These are phyloP conservation scores for Dicrostonyx torquatus DNA, from an alignment of 2,797 vertebrate species.

Conservation along the genomic window DNA sequence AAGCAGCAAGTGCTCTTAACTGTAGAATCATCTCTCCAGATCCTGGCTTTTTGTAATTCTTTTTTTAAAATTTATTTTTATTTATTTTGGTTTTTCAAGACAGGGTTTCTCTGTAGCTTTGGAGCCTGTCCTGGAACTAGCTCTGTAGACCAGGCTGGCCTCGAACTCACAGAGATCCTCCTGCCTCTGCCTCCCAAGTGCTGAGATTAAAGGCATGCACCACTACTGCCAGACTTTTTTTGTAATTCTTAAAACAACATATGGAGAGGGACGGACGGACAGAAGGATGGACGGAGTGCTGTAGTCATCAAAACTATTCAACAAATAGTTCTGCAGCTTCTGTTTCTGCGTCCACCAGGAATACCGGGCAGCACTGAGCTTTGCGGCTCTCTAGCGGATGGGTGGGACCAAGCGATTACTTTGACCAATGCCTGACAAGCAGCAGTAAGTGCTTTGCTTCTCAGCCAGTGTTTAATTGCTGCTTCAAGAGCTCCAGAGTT, in stretches of 20 bases:
- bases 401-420: background rate
- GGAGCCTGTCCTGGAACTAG: no score
- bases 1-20: background rate
- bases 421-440: background rate
- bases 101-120: no score
- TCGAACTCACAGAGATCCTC: no score
- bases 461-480: background rate
- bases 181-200: no score
- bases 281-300: background rate
- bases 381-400: background rate
- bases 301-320: background rate
- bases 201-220: no score
- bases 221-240: no score
- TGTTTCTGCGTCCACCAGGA: background rate
- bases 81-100: background rate
- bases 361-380: background rate
- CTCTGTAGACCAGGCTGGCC: no score
- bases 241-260: background rate
- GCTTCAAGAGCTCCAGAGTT: background rate
- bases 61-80: no score
- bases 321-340: conserved; percentile 7
- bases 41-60: background rate
- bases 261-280: background rate
- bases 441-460: background rate
- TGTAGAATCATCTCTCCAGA: background rate